Base-by-base conservation (phyloP, 1,140 invertebrate genomes). In the Achroia grisella region DNA sequence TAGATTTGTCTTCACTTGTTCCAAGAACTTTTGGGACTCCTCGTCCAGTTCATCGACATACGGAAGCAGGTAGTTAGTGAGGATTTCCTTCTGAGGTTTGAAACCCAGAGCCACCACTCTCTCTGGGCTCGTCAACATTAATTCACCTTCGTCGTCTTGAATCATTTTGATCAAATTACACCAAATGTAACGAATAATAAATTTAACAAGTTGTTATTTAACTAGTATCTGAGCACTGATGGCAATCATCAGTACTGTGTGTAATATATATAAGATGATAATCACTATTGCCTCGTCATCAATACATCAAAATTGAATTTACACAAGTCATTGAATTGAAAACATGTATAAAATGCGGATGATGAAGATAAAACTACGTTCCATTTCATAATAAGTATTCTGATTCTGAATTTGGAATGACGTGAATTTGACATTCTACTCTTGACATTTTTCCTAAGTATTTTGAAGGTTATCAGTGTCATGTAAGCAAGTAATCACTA, bases 1-100 rank as follows among this genome's bases (percentile, higher is more conserved):
- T 17, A 94, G 75, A 80, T 93, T 92, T 39, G 79, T 89, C 76
- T 93, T 93, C 30, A 93, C 92, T 43, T 91, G 87, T 8, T 77
- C 52, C 37, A 93, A 86, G 32, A 91, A 85, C 46, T 56, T 65
- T 31, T 72, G 68, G 1, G 92, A 90, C 76, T 94, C 92, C 10
- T 86, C 80, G 44, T 93, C 90, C 31, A 94, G 62, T 56, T 90
- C 70, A 11, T 87, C 85, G 3, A 87, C 88, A 78, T 93, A 93
- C 8, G 92, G 91, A 29, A 94, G 69, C 31, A 92, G 73, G 67
- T 89, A 89, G 62, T 93, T 92, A 40, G 89, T 90, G 36, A 89
- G 59, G 44, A 89, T 84, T 58, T 92, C 90, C 62, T 89, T 91
- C 74, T 93, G 91, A 1, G 88, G 89, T 40, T 75, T 72, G 58